A percentile compares a stretch with the other conserved stretches of the same genome.
These are phyloP conservation scores for Xiphias gladius DNA, from an alignment of 2,113 vertebrate genomes.

Conservation along the genomic window DNA sequence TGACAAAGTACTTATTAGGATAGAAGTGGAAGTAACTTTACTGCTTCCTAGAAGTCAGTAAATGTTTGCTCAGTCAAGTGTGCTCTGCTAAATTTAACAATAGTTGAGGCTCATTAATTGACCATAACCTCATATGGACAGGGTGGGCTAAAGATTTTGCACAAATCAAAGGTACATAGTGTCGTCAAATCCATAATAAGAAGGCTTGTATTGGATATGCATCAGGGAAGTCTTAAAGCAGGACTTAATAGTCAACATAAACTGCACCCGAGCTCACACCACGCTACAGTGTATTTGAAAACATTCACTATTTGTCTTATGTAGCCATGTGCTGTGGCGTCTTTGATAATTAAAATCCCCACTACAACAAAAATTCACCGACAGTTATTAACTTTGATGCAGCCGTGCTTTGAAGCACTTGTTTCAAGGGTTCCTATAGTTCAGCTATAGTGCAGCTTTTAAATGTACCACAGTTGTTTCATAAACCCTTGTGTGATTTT, in stretches of 20 bases:
- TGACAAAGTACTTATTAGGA: not conserved
- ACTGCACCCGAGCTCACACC: not conserved
- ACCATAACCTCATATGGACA: not conserved
- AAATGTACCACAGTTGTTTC: not conserved
- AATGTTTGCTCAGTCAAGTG: not conserved
- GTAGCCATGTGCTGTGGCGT: not conserved
- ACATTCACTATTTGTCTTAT: not conserved
- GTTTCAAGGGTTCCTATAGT: not conserved
- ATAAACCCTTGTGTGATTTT: not conserved
- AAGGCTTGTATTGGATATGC: not conserved
- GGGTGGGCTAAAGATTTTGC: not conserved
- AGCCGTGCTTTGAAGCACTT: not conserved
- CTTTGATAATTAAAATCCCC: not conserved
- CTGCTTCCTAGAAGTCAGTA: slow-evolving; percentile 31
- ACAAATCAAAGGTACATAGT: not conserved
- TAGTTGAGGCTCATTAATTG: not conserved
- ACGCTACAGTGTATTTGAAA: not conserved
- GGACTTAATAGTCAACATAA: not conserved
- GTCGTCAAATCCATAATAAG: not conserved
- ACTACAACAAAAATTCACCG: not conserved
- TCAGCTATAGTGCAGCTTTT: not conserved
- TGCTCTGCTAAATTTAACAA: slow-evolving; percentile 7
- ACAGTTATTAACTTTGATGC: not conserved
- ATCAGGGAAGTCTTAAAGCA: not conserved
- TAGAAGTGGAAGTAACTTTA: slow-evolving; percentile 33